Percentiles rank a stretch among this genome's conserved stretches.
Evolutionary conservation across 2,113 vertebrate species (phyloP).

Genomic region (Neotragus pygmaeus): DNA sequence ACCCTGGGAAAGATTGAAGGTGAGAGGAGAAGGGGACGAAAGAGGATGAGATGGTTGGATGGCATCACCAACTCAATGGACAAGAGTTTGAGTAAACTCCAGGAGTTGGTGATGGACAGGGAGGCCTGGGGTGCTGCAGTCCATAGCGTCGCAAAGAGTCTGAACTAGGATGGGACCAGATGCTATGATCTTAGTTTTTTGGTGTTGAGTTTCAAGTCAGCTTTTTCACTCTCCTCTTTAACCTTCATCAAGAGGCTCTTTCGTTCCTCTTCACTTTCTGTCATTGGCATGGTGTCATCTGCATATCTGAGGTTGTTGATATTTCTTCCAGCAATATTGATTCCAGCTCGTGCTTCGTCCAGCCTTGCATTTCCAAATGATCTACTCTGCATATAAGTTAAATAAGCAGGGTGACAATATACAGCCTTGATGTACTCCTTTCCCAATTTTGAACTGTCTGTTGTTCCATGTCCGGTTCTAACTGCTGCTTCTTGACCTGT

Average conservation of each 20-base stretch:
- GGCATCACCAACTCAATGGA: neutral
- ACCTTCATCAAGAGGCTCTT: neutral
- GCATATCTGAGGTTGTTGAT: too few species aligned
- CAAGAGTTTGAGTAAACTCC: neutral
- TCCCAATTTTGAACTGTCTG: neutral
- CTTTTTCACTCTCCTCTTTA: neutral
- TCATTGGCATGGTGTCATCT: neutral
- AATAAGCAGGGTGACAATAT: neutral
- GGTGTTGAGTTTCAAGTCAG: neutral
- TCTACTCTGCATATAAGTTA: neutral
- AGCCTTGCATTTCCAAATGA: neutral
- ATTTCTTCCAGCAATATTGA: neutral
- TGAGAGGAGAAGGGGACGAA: neutral
- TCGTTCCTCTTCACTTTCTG: neutral
- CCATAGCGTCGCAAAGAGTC: neutral
- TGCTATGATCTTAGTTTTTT: neutral
- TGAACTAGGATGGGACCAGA: neutral
- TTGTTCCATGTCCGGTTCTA: neutral
- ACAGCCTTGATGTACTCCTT: neutral
- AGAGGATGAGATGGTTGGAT: neutral
- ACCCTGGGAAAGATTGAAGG: neutral
- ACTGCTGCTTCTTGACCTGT: neutral
- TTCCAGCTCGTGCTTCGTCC: neutral
- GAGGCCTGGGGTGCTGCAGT: neutral
- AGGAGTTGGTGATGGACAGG: neutral